Conservation (phyloP, 2,797 vertebrate species). For the Prunella strophiata region DNA sequence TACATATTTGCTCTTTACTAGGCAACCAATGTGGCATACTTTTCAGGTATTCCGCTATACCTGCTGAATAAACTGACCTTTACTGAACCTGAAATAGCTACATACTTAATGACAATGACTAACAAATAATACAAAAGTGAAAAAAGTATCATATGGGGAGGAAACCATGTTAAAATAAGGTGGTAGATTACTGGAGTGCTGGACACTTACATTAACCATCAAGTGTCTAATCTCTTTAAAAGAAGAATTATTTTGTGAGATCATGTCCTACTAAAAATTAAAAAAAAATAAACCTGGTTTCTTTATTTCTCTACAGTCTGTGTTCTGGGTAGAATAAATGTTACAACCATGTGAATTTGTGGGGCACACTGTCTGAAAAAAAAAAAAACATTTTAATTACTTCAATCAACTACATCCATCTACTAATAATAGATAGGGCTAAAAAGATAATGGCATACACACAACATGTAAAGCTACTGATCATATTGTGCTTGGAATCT, state of each 20-base stretch:
- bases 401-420: background rate
- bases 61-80: background rate
- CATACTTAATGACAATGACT: background rate
- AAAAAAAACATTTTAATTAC: background rate
- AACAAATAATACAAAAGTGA: background rate
- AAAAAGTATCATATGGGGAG: background rate
- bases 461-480: background rate
- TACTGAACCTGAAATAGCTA: background rate
- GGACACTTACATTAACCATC: background rate
- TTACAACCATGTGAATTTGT: background rate
- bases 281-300: background rate
- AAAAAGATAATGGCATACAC: background rate
- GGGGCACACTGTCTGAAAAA: background rate
- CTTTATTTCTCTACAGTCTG: background rate
- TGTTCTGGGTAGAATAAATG: background rate
- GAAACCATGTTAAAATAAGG: background rate
- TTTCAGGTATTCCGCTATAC: background rate
- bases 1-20: background rate
- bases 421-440: background rate
- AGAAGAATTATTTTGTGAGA: background rate
- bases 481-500: background rate
- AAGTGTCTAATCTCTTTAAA: background rate
- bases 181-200: fast-evolving
- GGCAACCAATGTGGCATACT: background rate
- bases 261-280: background rate